Conservation (phyloP, 2,888 invertebrate species). For the Acronicta aceris region DNA sequence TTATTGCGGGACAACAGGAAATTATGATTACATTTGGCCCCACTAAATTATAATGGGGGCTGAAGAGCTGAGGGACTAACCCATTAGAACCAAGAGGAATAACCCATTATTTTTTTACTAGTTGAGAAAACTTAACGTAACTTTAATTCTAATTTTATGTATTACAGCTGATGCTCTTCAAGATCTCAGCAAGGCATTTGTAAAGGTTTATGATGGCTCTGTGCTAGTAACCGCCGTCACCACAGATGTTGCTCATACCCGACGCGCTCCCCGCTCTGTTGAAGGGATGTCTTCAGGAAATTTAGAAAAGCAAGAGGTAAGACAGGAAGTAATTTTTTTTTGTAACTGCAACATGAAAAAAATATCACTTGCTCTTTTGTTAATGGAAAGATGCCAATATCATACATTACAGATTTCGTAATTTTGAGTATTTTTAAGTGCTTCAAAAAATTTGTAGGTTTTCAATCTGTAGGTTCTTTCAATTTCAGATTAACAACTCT, state of each 20-base stretch:
- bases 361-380: no score
- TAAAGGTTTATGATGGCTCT: slow-evolving; percentile 88
- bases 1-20: no score
- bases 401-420: no score
- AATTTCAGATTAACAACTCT: slow-evolving; percentile 50
- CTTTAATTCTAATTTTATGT: slow-evolving; percentile 4
- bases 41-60: no score
- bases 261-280: slow-evolving; percentile 79
- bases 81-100: no score
- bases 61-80: no score
- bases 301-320: slow-evolving; percentile 17
- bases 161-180: slow-evolving; percentile 80
- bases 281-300: slow-evolving; percentile 33
- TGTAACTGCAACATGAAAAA: no score
- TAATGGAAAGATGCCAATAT: no score
- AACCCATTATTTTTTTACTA: no score
- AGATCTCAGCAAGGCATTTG: slow-evolving; percentile 87
- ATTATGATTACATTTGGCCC: no score
- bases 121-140: no score
- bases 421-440: no score
- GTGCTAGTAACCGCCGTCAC: slow-evolving; percentile 91
- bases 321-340: not conserved
- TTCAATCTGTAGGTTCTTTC: not conserved
- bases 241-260: slow-evolving; percentile 91
- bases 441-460: not conserved